A percentile compares a stretch with the other conserved stretches of the same genome.
These are phyloP conservation scores for Babyrousa celebensis DNA, from an alignment of 2,797 vertebrate genomes.

Conservation along the genomic window DNA sequence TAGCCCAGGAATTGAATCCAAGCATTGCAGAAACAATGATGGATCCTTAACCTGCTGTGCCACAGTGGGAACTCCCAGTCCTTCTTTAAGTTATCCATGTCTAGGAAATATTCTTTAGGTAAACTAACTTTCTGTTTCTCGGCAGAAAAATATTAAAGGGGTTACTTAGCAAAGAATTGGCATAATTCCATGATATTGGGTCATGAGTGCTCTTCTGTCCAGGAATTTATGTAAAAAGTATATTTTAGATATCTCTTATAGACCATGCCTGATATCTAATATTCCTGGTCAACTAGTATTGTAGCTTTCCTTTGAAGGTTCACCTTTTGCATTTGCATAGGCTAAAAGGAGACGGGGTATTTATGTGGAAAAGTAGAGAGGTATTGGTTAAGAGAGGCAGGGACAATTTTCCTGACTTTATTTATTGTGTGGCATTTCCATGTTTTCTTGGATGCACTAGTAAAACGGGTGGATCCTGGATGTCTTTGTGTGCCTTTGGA, in stretches of 20 bases:
- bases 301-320: neutral
- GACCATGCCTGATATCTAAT: neutral
- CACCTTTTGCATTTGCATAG: neutral
- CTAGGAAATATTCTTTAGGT: neutral
- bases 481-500: neutral
- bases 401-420: neutral
- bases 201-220: neutral
- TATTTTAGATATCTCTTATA: neutral
- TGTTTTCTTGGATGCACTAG: neutral
- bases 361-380: neutral
- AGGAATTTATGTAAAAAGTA: neutral
- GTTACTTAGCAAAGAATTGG: neutral
- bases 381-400: neutral
- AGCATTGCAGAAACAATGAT: no score
- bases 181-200: neutral
- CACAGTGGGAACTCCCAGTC: no score
- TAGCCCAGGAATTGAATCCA: no score
- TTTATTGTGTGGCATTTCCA: fast-evolving
- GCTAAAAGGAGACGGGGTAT: neutral
- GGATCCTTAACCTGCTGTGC: no score
- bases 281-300: neutral
- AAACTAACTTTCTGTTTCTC: neutral
- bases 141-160: neutral
- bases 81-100: neutral
- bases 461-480: neutral